Percentiles rank a stretch among this genome's conserved stretches.
phyloP scores from a whole-genome alignment of 2,888 invertebrate species.

The Cantharis nigra region DNA sequence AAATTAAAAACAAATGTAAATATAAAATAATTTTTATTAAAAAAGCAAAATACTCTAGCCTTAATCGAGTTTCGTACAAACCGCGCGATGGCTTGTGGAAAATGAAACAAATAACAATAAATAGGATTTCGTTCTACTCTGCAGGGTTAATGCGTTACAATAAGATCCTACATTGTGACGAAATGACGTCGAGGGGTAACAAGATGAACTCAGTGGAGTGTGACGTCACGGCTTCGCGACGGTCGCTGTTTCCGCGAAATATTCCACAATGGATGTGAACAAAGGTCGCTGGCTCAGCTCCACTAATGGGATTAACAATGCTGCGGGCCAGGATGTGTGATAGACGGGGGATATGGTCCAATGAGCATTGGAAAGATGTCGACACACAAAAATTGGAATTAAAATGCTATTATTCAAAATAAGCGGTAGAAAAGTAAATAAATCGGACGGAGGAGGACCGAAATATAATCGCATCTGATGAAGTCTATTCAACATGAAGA shows the following conservation, averaged over 20 bases:
- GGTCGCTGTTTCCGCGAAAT: slow-evolving; percentile 51
- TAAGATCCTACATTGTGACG: slow-evolving; percentile 32
- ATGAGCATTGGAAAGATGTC: slow-evolving; percentile 12
- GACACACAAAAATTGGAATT: background rate
- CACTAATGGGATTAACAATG: slow-evolving; percentile 53
- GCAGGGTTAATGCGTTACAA: slow-evolving; percentile 23
- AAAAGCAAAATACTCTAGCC: background rate
- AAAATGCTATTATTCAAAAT: background rate
- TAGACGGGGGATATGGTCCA: slow-evolving; percentile 38
- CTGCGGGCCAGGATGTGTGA: slow-evolving; percentile 51
- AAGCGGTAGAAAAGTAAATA: background rate
- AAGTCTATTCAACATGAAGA: slow-evolving; percentile 38
- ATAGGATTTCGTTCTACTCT: background rate
- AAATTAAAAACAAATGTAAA: slow-evolving; percentile 17
- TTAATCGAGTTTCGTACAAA: background rate
- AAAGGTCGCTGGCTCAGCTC: slow-evolving; percentile 49
- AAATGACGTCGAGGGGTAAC: slow-evolving; percentile 37
- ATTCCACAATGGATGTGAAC: slow-evolving; percentile 49
- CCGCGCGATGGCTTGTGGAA: background rate
- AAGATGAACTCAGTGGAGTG: slow-evolving; percentile 59
- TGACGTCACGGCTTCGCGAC: slow-evolving; percentile 57
- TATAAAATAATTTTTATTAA: slow-evolving; percentile 3
- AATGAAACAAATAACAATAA: slow-evolving; percentile 1
- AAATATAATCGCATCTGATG: slow-evolving; percentile 39
- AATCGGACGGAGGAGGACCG: background rate